Conservation (phyloP, 64 coral and sea anemone species). For the Stylophora pistillata region DNA sequence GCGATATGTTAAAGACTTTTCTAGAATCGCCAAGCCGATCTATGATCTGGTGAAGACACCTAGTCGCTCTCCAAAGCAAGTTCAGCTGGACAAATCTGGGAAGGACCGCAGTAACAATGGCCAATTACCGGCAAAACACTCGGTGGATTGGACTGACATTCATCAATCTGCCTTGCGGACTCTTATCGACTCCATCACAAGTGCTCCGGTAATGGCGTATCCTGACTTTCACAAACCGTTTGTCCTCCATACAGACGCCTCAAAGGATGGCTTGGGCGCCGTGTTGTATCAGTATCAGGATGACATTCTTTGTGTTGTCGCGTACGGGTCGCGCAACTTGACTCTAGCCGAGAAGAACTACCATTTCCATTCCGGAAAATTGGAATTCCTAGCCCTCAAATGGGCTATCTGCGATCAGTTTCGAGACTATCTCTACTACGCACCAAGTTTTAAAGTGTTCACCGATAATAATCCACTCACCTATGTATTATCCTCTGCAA, state of each 20-base stretch:
- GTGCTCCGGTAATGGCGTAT: not conserved
- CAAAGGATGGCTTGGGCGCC: slow-evolving; percentile 25
- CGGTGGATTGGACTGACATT: slow-evolving; percentile 31
- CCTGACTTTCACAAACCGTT: slow-evolving; percentile 2
- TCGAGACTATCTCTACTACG: slow-evolving; percentile 48
- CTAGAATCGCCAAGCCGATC: slow-evolving; percentile 25
- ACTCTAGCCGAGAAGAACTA: slow-evolving; percentile 39
- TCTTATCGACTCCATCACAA: not conserved
- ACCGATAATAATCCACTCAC: slow-evolving; percentile 57
- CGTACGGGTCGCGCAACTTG: slow-evolving; percentile 30
- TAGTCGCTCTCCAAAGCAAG: not conserved
- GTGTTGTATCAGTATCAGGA: slow-evolving; percentile 51
- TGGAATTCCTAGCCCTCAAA: slow-evolving; percentile 31
- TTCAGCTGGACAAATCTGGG: not conserved
- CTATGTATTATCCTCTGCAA: slow-evolving; percentile 19
- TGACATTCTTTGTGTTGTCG: slow-evolving; percentile 21
- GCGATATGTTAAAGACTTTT: slow-evolving; percentile 57
- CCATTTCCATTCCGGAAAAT: too few species aligned
- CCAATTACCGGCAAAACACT: slow-evolving; percentile 34
- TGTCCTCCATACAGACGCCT: not conserved
- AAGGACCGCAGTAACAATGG: not conserved
- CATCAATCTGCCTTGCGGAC: slow-evolving; percentile 27
- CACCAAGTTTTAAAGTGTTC: slow-evolving; percentile 38
- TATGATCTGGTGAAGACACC: slow-evolving; percentile 34
- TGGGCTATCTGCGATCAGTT: slow-evolving; percentile 42